Percentiles rank a stretch among this genome's conserved stretches.
Conservation (phyloP, 2,113 vertebrate species). For the Phocoena sinus region DNA sequence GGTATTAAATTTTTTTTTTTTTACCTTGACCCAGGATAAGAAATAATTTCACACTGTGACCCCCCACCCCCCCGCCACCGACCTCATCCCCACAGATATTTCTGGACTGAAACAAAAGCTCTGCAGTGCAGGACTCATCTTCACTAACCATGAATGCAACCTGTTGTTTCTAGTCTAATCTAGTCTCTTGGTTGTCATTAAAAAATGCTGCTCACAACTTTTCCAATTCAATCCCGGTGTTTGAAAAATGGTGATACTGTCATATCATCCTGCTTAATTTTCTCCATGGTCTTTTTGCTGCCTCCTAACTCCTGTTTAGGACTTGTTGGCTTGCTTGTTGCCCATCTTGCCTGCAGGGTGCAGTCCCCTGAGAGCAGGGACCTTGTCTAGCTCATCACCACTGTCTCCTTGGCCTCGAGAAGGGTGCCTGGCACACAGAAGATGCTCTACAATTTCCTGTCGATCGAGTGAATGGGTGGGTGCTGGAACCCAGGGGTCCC, state of each 20-base stretch:
- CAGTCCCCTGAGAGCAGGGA: background rate
- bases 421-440: background rate
- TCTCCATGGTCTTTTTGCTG: background rate
- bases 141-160: background rate
- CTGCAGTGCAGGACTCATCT: background rate
- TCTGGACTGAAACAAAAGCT: background rate
- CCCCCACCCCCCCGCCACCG: fast-evolving
- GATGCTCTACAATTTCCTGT: background rate
- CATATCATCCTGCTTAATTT: background rate
- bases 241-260: background rate
- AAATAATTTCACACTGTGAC: background rate
- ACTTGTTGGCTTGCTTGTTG: background rate
- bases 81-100: background rate
- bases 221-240: background rate
- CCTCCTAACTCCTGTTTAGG: background rate
- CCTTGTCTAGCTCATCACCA: background rate
- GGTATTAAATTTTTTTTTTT: background rate
- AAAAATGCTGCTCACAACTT: background rate
- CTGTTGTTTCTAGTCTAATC: background rate
- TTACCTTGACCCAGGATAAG: background rate
- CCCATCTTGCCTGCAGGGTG: background rate
- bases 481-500: background rate
- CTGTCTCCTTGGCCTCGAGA: fast-evolving
- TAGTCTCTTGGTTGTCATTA: background rate
- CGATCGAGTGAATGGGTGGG: background rate